Conservation (phyloP, 1,140 invertebrate genomes). For the Drosophila navojoa region DNA sequence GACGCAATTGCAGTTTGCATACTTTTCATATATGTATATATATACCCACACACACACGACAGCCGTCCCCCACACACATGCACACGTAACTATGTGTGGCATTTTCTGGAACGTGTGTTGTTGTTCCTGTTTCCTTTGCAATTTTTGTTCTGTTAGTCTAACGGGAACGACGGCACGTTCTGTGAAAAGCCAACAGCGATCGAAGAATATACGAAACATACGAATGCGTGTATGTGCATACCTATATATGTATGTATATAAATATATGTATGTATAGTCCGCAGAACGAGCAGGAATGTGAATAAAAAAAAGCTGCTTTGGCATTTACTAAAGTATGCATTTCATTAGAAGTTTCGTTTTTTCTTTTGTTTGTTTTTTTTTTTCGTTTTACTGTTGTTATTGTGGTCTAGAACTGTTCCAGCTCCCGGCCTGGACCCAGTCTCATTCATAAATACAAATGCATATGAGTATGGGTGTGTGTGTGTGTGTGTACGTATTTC, state of each 20-base stretch:
- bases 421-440: constrained; percentile 11
- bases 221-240: too few species aligned
- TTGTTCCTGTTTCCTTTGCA: constrained; percentile 9
- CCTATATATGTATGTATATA: not conserved
- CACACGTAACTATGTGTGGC: not conserved
- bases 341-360: constrained; percentile 42
- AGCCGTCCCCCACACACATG: not conserved
- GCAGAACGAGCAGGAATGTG: constrained; percentile 42
- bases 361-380: not conserved
- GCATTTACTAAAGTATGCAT: constrained; percentile 57
- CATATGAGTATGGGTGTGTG: not conserved
- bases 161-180: constrained; percentile 49
- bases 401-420: constrained; percentile 31
- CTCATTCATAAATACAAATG: constrained; percentile 69
- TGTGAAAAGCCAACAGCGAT: constrained; percentile 8
- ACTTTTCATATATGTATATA: constrained; percentile 3
- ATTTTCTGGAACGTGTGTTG: constrained; percentile 35
- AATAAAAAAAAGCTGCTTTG: constrained; percentile 38
- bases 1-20: constrained; percentile 54
- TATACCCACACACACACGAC: not conserved
- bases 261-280: not conserved
- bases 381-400: constrained; percentile 17
- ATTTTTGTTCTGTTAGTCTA: constrained; percentile 21
- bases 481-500: constrained; percentile 49
- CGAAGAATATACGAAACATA: not conserved